Evolutionary conservation across 2,113 vertebrate genomes (phyloP).

Genomic region (Ahaetulla prasina): DNA sequence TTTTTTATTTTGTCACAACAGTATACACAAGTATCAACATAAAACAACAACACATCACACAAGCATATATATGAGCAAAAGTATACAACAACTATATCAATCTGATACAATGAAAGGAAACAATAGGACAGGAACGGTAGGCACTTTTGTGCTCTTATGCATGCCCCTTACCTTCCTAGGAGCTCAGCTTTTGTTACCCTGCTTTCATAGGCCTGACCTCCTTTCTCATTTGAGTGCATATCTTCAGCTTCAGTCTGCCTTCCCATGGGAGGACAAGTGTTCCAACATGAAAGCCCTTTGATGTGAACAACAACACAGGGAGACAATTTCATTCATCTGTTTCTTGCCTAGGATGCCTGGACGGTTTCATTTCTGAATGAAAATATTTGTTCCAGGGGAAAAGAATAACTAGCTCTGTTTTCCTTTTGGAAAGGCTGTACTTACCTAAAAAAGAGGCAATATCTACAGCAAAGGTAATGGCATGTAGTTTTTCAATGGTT

Average conservation of each 20-base stretch:
- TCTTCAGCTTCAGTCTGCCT: slow-evolving; percentile 12
- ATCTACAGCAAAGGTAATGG: background rate
- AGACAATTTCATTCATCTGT: slow-evolving; percentile 32
- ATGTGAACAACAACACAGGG: slow-evolving; percentile 21
- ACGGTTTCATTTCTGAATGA: slow-evolving; percentile 35
- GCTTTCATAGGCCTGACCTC: background rate
- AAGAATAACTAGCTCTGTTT: slow-evolving; percentile 7
- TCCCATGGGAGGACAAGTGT: slow-evolving; percentile 11
- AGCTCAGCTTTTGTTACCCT: background rate
- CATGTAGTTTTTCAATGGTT: background rate
- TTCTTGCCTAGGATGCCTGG: slow-evolving; percentile 15
- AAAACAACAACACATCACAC: too few relatives aligned
- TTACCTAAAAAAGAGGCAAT: slow-evolving; percentile 26
- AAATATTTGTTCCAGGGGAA: slow-evolving; percentile 35
- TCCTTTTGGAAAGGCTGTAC: slow-evolving; percentile 22
- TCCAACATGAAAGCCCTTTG: slow-evolving; percentile 25
- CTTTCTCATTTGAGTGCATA: background rate
- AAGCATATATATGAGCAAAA: too few relatives aligned
- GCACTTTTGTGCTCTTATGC: too few relatives aligned
- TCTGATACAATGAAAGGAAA: too few relatives aligned
- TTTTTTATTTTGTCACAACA: too few relatives aligned
- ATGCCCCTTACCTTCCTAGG: background rate
- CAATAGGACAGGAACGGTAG: too few relatives aligned
- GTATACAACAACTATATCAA: too few relatives aligned
- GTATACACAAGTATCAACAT: too few relatives aligned